Evolutionary conservation across 2,113 vertebrate genomes (phyloP), one percentile per base, ranked within the genome.

Genomic region (Carettochelys insculpta): DNA sequence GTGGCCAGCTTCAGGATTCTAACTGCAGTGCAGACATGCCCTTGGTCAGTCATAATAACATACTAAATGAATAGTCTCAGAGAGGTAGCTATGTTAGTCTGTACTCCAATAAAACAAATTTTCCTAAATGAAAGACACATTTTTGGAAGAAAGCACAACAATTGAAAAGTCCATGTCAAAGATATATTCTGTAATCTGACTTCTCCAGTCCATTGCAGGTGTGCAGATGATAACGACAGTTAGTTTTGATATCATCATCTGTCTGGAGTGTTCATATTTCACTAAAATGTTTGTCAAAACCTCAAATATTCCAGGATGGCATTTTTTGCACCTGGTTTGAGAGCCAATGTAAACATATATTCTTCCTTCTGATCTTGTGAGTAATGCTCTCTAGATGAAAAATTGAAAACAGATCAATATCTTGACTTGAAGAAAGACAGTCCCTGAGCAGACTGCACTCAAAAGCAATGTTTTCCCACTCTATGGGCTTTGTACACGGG

Each of bases 321-420:
- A 68, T 48, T 10, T 80, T n/a, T 68, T 47, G 31, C 4, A 17
- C 5, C 58, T 82, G 0, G 0, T 0, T 24, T 11, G 51, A 76
- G 51, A 80, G 61, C 75, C 83, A 91, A 86, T 7, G 22, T 41
- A 56, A n/a, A 24, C 4, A 58, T 31, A 2, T 38, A 9, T 68
- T 87, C 27, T 68, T 83, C n/a, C 38, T 87, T 41, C 84, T 71
- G 77, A 14, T 25, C 34, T 43, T 50, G 34, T 34, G 73, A 75
- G 58, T 90, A 91, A 77, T 41, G 51, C 19, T 87, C 24, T 91
- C 85, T 77, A 73, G 58, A 41, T 80, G 83, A 92, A 41, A 48
- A 92, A 16, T 3, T 52, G 34, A 79, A 85, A 92, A 54, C 25
- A 87, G 79, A 86, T 83, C 45, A 53, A 56, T 47, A 89, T 8